These are phyloP conservation scores for Cherax destructor DNA, from an alignment of 1,140 invertebrate genomes.

Conservation along the genomic window DNA sequence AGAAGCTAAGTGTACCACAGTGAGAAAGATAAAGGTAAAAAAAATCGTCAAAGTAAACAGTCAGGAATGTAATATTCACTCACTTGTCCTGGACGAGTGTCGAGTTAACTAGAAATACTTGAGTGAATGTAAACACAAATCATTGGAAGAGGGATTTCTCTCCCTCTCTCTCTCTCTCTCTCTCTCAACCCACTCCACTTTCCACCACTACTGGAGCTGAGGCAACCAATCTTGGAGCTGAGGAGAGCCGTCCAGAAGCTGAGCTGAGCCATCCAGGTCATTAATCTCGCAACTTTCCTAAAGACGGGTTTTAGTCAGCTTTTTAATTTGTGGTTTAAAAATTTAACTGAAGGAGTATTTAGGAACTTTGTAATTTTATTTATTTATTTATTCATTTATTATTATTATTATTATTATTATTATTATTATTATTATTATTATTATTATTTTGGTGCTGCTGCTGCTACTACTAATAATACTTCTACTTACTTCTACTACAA, in stretches of 20 bases:
- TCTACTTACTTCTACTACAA: too few species aligned
- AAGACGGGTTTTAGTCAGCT: not conserved
- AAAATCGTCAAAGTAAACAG: not conserved
- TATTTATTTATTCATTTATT: too few species aligned
- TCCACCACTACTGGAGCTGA: too few species aligned
- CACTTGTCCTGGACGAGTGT: not conserved
- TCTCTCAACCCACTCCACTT: not conserved
- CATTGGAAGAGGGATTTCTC: not conserved
- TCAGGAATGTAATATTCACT: not conserved
- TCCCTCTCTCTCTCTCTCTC: not conserved
- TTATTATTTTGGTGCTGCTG: too few species aligned
- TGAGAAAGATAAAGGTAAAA: not conserved
- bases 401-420: too few species aligned
- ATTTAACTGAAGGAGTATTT: too few species aligned
- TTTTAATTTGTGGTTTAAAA: not conserved
- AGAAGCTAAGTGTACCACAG: not conserved
- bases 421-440: too few species aligned
- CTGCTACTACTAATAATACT: too few species aligned
- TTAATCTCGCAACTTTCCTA: not conserved
- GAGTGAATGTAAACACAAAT: not conserved
- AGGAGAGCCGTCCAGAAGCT: not conserved
- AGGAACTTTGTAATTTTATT: too few species aligned
- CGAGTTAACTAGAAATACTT: not conserved
- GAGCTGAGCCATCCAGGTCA: not conserved
- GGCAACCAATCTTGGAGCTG: too few species aligned